Base-by-base conservation (phyloP, 2,113 vertebrate genomes). In the Nipponia nippon region DNA sequence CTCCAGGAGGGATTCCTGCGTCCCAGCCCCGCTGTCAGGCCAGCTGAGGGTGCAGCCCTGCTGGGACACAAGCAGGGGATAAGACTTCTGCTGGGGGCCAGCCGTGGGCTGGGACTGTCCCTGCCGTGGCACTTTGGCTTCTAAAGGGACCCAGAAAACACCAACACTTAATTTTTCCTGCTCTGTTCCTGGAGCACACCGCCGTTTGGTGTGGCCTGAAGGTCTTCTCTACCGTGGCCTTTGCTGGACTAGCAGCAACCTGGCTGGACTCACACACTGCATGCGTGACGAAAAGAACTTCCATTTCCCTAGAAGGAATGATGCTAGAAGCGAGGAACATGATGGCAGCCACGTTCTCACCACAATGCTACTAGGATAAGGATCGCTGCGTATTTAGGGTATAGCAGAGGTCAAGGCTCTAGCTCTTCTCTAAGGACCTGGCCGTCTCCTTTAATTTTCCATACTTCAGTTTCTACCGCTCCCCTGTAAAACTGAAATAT, bases 61-160 rank as follows among this genome's bases (percentile, higher is more conserved):
- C 52, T 40, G 86, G 63, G 73, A 81, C 42, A 18, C 4, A 7
- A 30, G 38, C 27, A 50, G 13, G 17, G 86, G 14, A 36, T 30
- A 18, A 59, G 27, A 15, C 42, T 63, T 49, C 17, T 76, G 30
- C 32, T 16, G 12, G 12, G 38, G 44, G 6, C 27, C 61, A 34
- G 38, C 17, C 3, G 1, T 0, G 1, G 56, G 56, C 42, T 44
- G 32, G 27, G 53, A 67, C 40, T 16, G 32, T 7, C 58, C 18
- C 59, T 59, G 38, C 38, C 34, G 10, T 25, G 42, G 49, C 47
- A 63, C 11, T 0, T 16, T 1, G 1, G 32, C 47, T 70, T 32
- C 29, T 8, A 44, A 52, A 38, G 21, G 34, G 21, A 44, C 22
- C 3, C 6, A 1, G 9, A 52, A 87, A 92, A 3, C 0, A 0